Evolutionary conservation across 2,113 vertebrate genomes (phyloP).

Genomic region (Grammomys dolichurus): DNA sequence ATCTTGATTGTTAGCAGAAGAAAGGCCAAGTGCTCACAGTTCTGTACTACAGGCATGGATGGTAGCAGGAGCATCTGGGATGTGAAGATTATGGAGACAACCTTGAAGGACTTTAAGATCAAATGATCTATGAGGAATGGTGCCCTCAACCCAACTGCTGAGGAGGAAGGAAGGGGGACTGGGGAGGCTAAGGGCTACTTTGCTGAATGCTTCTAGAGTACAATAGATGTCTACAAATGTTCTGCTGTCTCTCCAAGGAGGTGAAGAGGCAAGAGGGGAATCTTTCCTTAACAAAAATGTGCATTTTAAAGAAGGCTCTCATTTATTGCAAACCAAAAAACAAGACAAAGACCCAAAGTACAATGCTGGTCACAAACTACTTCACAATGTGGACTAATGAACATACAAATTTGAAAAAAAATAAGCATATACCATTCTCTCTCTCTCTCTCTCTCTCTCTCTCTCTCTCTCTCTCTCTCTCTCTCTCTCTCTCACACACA

Average conservation of each 20-base stretch:
- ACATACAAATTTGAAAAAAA: neutral
- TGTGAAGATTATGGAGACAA: slow-evolving; percentile 95
- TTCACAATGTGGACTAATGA: slow-evolving; percentile 79
- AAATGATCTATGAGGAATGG: slow-evolving; percentile 86
- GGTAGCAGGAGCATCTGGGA: slow-evolving; percentile 98
- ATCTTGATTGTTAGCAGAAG: slow-evolving; percentile 93
- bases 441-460: too few species aligned
- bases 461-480: too few species aligned
- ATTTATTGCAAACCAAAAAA: neutral
- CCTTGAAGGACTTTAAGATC: slow-evolving; percentile 96
- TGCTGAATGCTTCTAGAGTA: slow-evolving; percentile 54
- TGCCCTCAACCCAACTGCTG: neutral
- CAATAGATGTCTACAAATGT: too few species aligned
- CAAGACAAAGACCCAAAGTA: slow-evolving; percentile 29
- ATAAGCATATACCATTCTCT: too few species aligned
- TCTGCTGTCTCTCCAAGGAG: neutral
- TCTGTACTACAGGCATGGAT: slow-evolving; percentile 99
- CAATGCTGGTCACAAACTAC: slow-evolving; percentile 86
- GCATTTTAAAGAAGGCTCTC: slow-evolving; percentile 65
- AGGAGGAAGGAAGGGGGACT: too few species aligned
- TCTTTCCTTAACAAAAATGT: slow-evolving; percentile 54
- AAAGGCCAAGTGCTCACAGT: slow-evolving; percentile 93
- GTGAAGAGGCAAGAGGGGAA: neutral
- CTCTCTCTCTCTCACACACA: too few species aligned
- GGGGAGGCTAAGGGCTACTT: slow-evolving; percentile 51